These are phyloP conservation scores for Hypsibius dujardini DNA, from an alignment of 1,140 invertebrate species.

Conservation along the genomic window DNA sequence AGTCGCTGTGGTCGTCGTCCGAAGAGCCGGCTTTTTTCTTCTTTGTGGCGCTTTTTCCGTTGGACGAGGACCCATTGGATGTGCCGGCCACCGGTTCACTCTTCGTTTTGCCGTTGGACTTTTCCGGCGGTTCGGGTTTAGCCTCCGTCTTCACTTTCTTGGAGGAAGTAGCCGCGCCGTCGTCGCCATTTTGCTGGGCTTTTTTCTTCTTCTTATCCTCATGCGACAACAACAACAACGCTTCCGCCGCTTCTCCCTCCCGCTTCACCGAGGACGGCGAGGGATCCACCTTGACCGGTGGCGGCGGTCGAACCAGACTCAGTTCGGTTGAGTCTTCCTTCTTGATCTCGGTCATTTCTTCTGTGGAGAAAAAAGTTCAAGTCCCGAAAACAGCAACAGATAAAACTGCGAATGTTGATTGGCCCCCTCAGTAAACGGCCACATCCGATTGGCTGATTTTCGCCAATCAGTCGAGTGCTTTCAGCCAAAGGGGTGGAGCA, in stretches of 20 bases:
- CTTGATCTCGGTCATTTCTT: too few species aligned
- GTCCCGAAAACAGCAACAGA: too few species aligned
- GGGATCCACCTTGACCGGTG: too few species aligned
- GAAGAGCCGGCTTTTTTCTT: neutral
- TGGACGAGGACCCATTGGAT: neutral
- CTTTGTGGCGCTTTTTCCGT: neutral
- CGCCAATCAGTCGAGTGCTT: too few species aligned
- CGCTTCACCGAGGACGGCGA: neutral
- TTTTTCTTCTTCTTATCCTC: neutral
- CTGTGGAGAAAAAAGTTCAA: too few species aligned
- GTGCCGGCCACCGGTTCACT: neutral
- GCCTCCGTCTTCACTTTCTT: neutral
- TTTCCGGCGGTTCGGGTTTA: too few species aligned
- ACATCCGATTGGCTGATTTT: too few species aligned
- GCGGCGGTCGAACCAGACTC: too few species aligned
- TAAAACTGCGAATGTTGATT: too few species aligned
- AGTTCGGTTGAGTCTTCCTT: too few species aligned
- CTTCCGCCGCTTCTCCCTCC: conserved; percentile 4
- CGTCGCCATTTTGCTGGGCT: neutral
- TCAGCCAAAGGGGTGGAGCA: too few species aligned
- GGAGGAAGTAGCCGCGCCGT: neutral
- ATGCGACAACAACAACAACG: neutral
- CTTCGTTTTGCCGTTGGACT: neutral
- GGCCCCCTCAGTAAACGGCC: too few species aligned
- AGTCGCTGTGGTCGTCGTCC: conserved; percentile 22